Base-by-base conservation (phyloP, 1,140 invertebrate genomes). In the Lepidotrigona ventralis region DNA sequence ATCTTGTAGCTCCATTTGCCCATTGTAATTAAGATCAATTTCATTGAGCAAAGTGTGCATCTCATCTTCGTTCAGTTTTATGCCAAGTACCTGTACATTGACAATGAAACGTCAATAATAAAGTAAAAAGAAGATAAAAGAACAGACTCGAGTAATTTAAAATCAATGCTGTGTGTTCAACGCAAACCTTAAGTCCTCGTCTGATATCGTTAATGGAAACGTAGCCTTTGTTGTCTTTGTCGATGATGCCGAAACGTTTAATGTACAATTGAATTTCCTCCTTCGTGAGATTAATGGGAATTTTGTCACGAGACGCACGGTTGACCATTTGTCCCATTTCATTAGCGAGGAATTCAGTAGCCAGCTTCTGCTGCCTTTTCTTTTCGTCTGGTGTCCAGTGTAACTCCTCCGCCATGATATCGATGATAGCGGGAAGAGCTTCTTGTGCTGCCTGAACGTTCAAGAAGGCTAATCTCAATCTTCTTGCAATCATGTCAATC, bases 281-380 rank as follows among this genome's bases (percentile, higher is more conserved):
- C 92, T 98, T 98, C 54, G 96, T 99, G 29, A 99, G 96, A 94
- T 99, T 99, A 88, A 99, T 97, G 0, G 98, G 97, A 84, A 98
- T 96, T 91, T 98, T 98, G 88, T 98, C 97, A 90, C 97, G 95
- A 39, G 97, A 97, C 53, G 97, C 97, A 64, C 97, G 95, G 93
- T 99, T 99, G 8, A 99, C 98, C 90, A 97, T 96, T 90, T 99
- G 97, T 75, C 99, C 99, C 99, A 99, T 99, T 95, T 99, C 99
- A 88, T 96, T 96, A 60, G 97, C 96, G 2, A 99, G 95, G 92
- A 99, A 99, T 14, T 98, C 96, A 1, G 95, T 95, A 0, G 98
- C 98, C 23, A 94, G 88, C 91, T 98, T 97, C 19, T 96, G 94
- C 95, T 99, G 98, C 90, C 95, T 96, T 95, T 97, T 95, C 74